Base-by-base conservation (phyloP, 2,888 invertebrate species). In the Ormyrus labotus region DNA sequence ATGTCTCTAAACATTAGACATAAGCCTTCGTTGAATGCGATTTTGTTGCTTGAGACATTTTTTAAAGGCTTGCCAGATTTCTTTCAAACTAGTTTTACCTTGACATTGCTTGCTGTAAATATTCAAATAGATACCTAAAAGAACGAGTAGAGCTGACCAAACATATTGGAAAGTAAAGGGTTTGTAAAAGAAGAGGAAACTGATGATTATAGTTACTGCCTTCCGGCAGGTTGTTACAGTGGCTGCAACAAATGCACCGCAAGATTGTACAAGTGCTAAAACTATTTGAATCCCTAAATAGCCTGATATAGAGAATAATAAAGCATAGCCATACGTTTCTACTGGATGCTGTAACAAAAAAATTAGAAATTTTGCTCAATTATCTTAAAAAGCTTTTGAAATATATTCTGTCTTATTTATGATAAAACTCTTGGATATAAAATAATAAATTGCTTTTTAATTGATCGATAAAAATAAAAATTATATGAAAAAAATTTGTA, bases 271-370 rank as follows among this genome's bases (percentile, higher is more conserved):
- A 80, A 98, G 91, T 0, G 96, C 97, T 47, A 99, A 92, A 5
- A 99, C 98, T 57, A 98, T 95, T 89, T 98, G 98, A 72, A 99
- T 94, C 0, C 99, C 99, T 86, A 98, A 92, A 91, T 98, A 99
- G 1, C 99, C 98, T 3, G 81, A 77, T 6, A 97, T 85, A 8
- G 98, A 98, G 85, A 99, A 96, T 50, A 98, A 91, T 80, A 97
- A 92, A 53, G 96, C 96, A 90, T 97, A 97, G 4, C 95, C 94
- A 91, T 98, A 98, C 6, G 95, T 96, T 87, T 94, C 92, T 80
- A 93, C 84, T 0, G 96, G 93, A 87, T 94, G 92, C 95, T 96
- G 92, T 57, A 93, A 92, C 4, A 34, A 34, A 34, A 34, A 85
- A 81, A 63, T 84, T 82, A 79, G 84, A 83, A 83, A 87, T 82